Evolutionary conservation across 2,113 vertebrate genomes (phyloP), one percentile per base, ranked within the genome.

Genomic region (Perca fluviatilis): DNA sequence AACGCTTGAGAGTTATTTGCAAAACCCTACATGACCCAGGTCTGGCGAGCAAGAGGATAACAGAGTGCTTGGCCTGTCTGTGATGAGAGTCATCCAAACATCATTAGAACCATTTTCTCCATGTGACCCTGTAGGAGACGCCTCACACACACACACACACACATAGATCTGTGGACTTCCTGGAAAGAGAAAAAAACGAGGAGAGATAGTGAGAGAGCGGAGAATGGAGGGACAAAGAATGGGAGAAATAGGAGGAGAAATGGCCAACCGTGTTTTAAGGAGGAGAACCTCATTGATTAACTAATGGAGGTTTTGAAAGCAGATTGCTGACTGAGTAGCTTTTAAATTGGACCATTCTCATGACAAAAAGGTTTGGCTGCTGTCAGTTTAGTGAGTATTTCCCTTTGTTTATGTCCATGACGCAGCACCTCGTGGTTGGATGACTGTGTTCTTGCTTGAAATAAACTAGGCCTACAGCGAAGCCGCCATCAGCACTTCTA

Each of bases 51-150:
- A 21, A n/a, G 63, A 66, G 74, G 58, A 68, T 16, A 62, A 43
- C 69, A 3, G 67, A 84, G 60, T 12, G n/a, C 77, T 23, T 23
- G 23, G 65, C 60, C 60, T 69, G 67, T 70, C 84, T 86, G 62
- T 85, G 83, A 89, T 90, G 75, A 84, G 85, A 90, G 82, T 91
- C 89, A 87, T 88, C 86, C 77, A 78, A 74, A 79, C 83, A 58
- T 84, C 74, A 89, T 92, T 88, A 90, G 43, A 33, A 19, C 75
- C 78, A 73, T 86, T 75, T 85, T 63, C 63, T 82, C 63, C 88
- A 89, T 82, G 87, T 92, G 85, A 91, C 74, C 56, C 46, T 15
- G 61, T 33, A 40, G 78, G 47, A 77, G 62, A 71, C 23, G 30
- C 74, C 81, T 73, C 46, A 19, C 54, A 58, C 40, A 43, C 36